Base-by-base conservation (phyloP, 2,888 invertebrate species). In the Oxytorus armatus region DNA sequence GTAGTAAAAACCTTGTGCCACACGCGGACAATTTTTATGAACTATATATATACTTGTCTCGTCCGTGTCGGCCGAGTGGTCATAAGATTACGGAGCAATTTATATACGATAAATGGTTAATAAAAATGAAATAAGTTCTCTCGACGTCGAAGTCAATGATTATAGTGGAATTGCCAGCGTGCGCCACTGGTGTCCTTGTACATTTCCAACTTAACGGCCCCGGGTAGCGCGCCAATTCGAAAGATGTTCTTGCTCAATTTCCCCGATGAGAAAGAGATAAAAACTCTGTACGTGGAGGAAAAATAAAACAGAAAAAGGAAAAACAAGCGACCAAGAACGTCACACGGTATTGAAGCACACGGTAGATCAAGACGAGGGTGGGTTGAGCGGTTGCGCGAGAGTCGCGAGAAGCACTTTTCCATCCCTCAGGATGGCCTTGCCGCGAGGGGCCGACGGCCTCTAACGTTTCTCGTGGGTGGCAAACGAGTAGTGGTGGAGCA, bases 391-490 rank as follows among this genome's bases (percentile, higher is more conserved):
- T 53, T 33, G 49, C 51, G n/a, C 21, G 47, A 51, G n/a, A n/a
- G n/a, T n/a, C 49, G 21, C 51, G n/a, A 29, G 14, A 66, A 59
- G 53, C 51, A 76, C 76, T 76, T 79, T 68, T 79, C 61, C 79
- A 79, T 70, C 79, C 79, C 79, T 76, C 39, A 10, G 69, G 33
- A 49, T 72, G 66, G 76, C 76, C 77, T 77, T 75, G 78, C 57
- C 77, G 47, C 29, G 51, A 61, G 70, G 65, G 81, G 76, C 83
- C 82, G 82, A 84, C 83, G 82, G 70, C 75, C 75, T 73, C 73
- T 70, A 49, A 72, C 61, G n/a, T 61, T 76, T 55, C 59, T 63
- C 70, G 81, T 59, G 44, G 63, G 39, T 66, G 82, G 51, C 68
- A 36, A 63, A 49, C 44, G 47, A 49, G 25, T 61, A 55, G 63